Evolutionary conservation across 1,140 invertebrate species (phyloP), one percentile per base, ranked within the genome.

Genomic region (Cylas formicarius): DNA sequence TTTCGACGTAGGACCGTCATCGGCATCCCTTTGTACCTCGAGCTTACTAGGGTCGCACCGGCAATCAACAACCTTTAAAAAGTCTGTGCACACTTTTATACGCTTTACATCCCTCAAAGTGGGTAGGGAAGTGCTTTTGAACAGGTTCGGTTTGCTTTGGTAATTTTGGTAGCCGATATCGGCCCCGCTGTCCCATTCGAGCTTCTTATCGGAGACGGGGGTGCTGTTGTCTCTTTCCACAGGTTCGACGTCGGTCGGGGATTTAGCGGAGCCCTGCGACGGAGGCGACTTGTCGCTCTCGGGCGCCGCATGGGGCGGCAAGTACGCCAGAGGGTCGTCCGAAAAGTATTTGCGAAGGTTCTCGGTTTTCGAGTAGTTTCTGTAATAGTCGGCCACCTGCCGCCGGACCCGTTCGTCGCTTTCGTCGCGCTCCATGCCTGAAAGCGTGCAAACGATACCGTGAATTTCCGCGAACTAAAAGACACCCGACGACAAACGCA

Each of bases 111-210:
- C 48, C 50, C 29, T 19, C 29, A 61, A 24, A 33, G 36, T 49
- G 11, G 63, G 63, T 10, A 65, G 51, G 2, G 63, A 65, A 17
- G 43, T 24, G 45, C 56, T 58, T 50, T 56, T 61, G 18, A 56
- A 44, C 20, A 55, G 41, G 21, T 47, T 48, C 14, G 34, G n/a
- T 11, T 27, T 24, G 10, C 13, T 13, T 23, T 26, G 37, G 39
- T 21, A 57, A 60, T 78, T 76, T 16, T 58, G 70, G 65, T 86
- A 86, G 4, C 82, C 83, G 24, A 84, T 81, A 67, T 86, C 82
- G 5, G 80, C 82, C 32, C 81, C 74, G 44, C 78, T 84, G 57
- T 84, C 82, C 82, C 82, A 84, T 66, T 85, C 82, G 2, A 85
- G 60, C 47, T 75, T 78, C 78, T 80, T 21, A 74, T 73, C 9